A percentile compares a stretch with the other conserved stretches of the same genome.
Evolutionary conservation across 1,140 invertebrate genomes (phyloP).

Genomic region (Meloidogyne exigua): DNA sequence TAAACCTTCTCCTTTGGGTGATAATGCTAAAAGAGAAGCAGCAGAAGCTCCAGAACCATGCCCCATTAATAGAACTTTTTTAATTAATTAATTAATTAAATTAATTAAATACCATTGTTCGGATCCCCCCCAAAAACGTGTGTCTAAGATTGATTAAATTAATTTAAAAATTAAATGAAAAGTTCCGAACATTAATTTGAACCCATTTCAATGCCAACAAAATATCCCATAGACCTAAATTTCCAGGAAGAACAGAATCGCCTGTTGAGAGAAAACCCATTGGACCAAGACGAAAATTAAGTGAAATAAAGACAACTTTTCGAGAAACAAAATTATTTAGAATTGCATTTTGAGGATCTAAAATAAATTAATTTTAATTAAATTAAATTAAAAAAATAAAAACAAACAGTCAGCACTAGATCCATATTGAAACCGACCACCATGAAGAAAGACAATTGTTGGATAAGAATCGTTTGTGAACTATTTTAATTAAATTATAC

Average conservation of each 20-base stretch:
- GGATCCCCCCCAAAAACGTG: constrained; percentile 86
- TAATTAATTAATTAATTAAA: neutral
- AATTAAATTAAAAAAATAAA: constrained; percentile 5
- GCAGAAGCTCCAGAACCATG: constrained; percentile 89
- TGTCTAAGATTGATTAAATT: constrained; percentile 66
- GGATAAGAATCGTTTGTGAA: constrained; percentile 64
- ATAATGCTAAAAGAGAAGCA: constrained; percentile 87
- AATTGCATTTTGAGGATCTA: constrained; percentile 58
- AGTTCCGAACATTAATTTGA: constrained; percentile 67
- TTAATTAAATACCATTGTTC: constrained; percentile 72
- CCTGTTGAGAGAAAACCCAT: constrained; percentile 74
- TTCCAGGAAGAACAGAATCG: constrained; percentile 87
- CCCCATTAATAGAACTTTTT: constrained; percentile 72
- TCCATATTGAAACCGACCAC: constrained; percentile 60
- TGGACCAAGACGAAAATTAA: constrained; percentile 93
- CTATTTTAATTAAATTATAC: constrained; percentile 26
- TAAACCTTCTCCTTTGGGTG: constrained; percentile 83
- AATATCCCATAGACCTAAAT: constrained; percentile 90
- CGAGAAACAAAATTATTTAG: constrained; percentile 73
- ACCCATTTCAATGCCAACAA: constrained; percentile 85
- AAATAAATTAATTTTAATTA: constrained; percentile 21
- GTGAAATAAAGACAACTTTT: constrained; percentile 87
- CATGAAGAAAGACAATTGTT: constrained; percentile 62
- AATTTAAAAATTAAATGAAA: neutral
- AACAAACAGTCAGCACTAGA: neutral